phyloP scores from a whole-genome alignment of 2,888 invertebrate genomes.

The Agonum fuliginosum region DNA sequence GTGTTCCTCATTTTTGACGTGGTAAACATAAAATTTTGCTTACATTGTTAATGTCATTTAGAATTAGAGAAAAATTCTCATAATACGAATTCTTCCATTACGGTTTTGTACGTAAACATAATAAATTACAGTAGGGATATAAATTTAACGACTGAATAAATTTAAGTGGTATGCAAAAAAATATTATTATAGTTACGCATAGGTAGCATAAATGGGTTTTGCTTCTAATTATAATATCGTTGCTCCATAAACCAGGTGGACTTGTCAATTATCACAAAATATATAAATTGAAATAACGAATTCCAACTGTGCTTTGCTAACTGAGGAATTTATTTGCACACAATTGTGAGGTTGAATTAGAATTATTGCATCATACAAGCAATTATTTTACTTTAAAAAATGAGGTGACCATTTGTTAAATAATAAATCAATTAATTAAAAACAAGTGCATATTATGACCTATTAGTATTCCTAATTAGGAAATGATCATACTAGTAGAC shows the following conservation, averaged over 20 bases:
- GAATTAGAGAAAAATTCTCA: neutral
- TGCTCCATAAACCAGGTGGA: conserved; percentile 40
- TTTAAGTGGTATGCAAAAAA: conserved; percentile 39
- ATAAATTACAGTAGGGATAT: conserved; percentile 34
- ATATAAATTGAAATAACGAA: conserved; percentile 44
- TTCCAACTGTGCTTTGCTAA: conserved; percentile 16
- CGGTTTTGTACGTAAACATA: neutral
- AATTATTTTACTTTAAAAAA: conserved; percentile 25
- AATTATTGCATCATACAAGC: conserved; percentile 19
- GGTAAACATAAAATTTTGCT: no score
- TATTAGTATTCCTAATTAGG: no score
- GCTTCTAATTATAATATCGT: conserved; percentile 45
- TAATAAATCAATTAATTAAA: neutral
- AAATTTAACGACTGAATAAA: conserved; percentile 36
- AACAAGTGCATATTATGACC: no score
- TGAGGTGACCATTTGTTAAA: neutral
- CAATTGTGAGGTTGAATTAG: conserved; percentile 12
- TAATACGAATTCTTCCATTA: conserved; percentile 11
- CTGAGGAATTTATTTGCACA: neutral
- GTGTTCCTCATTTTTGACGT: no score
- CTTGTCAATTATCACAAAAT: conserved; percentile 46
- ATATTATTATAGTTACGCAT: neutral
- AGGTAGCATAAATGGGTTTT: conserved; percentile 37
- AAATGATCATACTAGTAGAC: no score
- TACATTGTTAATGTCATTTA: no score